Percentiles rank a stretch among this genome's conserved stretches.
Conservation (phyloP, 2,888 invertebrate genomes). For the Drosophila aldrichi region DNA sequence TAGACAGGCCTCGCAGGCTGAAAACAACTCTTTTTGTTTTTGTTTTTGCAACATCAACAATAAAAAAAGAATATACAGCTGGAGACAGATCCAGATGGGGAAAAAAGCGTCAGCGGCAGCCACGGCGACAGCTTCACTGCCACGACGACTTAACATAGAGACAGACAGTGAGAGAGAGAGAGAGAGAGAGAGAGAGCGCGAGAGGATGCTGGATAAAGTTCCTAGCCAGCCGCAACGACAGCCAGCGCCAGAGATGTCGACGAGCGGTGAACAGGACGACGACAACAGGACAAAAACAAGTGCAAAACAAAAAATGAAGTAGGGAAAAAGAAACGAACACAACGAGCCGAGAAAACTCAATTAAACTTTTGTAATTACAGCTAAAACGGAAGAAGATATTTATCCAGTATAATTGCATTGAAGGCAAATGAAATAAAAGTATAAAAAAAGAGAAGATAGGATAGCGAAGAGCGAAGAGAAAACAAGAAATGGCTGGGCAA, state of each 20-base stretch:
- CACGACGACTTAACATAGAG: slow-evolving; percentile 17
- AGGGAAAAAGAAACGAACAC: slow-evolving; percentile 64
- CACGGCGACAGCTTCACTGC: slow-evolving; percentile 38
- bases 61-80: slow-evolving; percentile 47
- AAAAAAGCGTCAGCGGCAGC: slow-evolving; percentile 70
- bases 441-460: slow-evolving; percentile 18
- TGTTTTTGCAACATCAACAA: slow-evolving; percentile 74
- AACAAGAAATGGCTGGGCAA: slow-evolving; percentile 23
- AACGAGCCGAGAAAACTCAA: slow-evolving; percentile 84
- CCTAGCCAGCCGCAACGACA: slow-evolving; percentile 61
- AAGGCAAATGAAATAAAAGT: slow-evolving; percentile 81
- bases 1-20: slow-evolving; percentile 76
- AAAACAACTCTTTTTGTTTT: slow-evolving; percentile 71
- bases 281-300: slow-evolving; percentile 33
- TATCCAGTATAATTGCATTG: slow-evolving; percentile 85
- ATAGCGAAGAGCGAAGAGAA: slow-evolving; percentile 6
- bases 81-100: slow-evolving; percentile 38
- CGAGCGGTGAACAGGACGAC: slow-evolving; percentile 27
- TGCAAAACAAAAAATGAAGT: slow-evolving; percentile 22
- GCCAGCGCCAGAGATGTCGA: slow-evolving; percentile 30
- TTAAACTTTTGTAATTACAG: slow-evolving; percentile 85
- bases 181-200: slow-evolving; percentile 22
- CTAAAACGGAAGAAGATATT: slow-evolving; percentile 85
- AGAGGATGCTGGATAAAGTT: slow-evolving; percentile 69
- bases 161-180: slow-evolving; percentile 18